A percentile compares a stretch with the other conserved stretches of the same genome.
These are phyloP conservation scores for Antheraea mylitta DNA, from an alignment of 1,140 invertebrate species.

Conservation along the genomic window DNA sequence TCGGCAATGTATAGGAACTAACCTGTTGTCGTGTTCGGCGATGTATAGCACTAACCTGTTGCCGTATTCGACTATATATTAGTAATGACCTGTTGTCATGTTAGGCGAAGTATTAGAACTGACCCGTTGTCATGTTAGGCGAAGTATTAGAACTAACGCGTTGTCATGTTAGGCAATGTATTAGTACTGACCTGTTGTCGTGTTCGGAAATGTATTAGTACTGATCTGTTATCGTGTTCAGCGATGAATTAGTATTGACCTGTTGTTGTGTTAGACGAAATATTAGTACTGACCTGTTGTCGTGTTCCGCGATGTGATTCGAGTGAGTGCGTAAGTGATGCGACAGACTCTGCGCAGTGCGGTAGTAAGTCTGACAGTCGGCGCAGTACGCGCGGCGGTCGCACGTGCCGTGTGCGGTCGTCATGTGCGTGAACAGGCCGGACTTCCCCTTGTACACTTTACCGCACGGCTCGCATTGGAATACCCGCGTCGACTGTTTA, in stretches of 20 bases:
- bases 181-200: not conserved
- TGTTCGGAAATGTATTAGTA: not conserved
- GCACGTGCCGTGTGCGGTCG: slow-evolving; percentile 21
- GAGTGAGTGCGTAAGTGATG: slow-evolving; percentile 48
- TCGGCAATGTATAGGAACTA: slow-evolving; percentile 4
- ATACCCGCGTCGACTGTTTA: slow-evolving; percentile 36
- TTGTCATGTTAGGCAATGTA: slow-evolving; percentile 27
- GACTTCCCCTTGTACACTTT: slow-evolving; percentile 45
- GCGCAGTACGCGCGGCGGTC: slow-evolving; percentile 31
- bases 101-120: slow-evolving; percentile 14
- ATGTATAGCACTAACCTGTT: not conserved
- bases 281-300: slow-evolving; percentile 34
- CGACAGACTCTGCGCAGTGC: slow-evolving; percentile 22
- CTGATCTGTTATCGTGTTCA: slow-evolving; percentile 39
- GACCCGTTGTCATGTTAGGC: too few relatives aligned
- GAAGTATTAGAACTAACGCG: slow-evolving; percentile 25
- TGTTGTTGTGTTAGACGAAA: not conserved
- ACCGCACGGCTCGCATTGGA: slow-evolving; percentile 38
- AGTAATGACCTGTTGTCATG: slow-evolving; percentile 35
- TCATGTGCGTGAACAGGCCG: slow-evolving; percentile 36
- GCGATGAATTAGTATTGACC: not conserved
- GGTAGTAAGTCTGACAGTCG: slow-evolving; percentile 41
- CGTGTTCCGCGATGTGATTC: slow-evolving; percentile 31
- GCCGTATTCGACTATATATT: too few relatives aligned
- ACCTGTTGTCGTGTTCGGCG: slow-evolving; percentile 36